Conservation (phyloP, 2,113 vertebrate genomes). For the Strigops habroptila region DNA sequence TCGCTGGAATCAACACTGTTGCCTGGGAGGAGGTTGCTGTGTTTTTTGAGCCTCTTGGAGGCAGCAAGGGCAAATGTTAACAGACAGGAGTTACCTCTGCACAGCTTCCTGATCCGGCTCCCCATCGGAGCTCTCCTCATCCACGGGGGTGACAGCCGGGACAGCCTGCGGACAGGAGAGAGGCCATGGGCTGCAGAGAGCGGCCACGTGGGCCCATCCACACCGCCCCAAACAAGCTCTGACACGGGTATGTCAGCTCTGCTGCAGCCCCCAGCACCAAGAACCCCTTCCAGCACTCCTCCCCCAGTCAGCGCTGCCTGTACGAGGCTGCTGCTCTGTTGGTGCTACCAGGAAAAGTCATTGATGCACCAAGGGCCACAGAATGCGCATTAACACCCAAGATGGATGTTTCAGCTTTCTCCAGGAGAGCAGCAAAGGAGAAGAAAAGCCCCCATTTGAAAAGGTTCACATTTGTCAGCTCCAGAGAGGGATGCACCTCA, state of each 20-base stretch:
- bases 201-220: rapidly evolving
- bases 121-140: slow-evolving; percentile 96
- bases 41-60: slow-evolving; percentile 32
- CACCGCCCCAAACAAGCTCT: neutral
- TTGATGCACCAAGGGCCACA: neutral
- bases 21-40: neutral
- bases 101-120: slow-evolving; percentile 97
- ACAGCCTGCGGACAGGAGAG: slow-evolving; percentile 76
- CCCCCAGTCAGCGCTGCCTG: neutral
- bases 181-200: neutral
- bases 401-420: rapidly evolving
- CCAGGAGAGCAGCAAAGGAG: neutral
- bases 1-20: neutral
- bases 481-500: neutral
- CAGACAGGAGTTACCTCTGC: slow-evolving; percentile 87
- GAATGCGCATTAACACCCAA: rapidly evolving
- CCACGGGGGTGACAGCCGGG: slow-evolving; percentile 92
- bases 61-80: slow-evolving; percentile 46
- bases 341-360: neutral
- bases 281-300: neutral
- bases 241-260: neutral
- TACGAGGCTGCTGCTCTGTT: neutral
- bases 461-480: rapidly evolving
- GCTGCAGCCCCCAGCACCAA: neutral
- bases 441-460: neutral